Evolutionary conservation across 2,888 invertebrate genomes (phyloP).

Genomic region (Rotaria macrura): DNA sequence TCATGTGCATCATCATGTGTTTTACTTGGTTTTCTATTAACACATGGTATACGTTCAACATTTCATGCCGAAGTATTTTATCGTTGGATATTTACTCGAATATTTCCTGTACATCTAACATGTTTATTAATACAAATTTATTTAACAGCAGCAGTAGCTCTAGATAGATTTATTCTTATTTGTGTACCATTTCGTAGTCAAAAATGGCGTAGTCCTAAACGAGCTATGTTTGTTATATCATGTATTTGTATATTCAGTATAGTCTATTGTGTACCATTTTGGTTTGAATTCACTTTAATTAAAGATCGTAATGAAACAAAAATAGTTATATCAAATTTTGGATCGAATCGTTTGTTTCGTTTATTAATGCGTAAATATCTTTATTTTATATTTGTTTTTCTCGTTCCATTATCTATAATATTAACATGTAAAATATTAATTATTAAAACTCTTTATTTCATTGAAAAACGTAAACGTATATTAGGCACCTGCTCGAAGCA

Average conservation of each 20-base stretch:
- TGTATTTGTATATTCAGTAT: not conserved
- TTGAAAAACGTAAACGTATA: not conserved
- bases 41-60: not conserved
- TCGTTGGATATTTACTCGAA: not conserved
- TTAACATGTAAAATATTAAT: not conserved
- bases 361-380: conserved; percentile 17
- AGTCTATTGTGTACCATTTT: not conserved
- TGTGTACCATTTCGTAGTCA: not conserved
- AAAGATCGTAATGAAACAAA: not conserved
- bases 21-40: not conserved
- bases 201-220: not conserved
- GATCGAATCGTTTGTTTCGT: not conserved
- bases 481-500: not conserved
- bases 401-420: not conserved
- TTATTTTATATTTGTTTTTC: conserved; percentile 16
- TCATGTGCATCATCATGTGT: not conserved
- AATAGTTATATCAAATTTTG: not conserved
- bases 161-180: not conserved
- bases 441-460: not conserved
- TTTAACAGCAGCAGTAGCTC: not conserved
- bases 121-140: conserved; percentile 6
- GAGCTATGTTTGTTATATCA: not conserved
- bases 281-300: not conserved
- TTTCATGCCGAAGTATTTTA: not conserved
- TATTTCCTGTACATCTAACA: not conserved